phyloP scores from a whole-genome alignment of 2,113 vertebrate species.

The Python bivittatus region DNA sequence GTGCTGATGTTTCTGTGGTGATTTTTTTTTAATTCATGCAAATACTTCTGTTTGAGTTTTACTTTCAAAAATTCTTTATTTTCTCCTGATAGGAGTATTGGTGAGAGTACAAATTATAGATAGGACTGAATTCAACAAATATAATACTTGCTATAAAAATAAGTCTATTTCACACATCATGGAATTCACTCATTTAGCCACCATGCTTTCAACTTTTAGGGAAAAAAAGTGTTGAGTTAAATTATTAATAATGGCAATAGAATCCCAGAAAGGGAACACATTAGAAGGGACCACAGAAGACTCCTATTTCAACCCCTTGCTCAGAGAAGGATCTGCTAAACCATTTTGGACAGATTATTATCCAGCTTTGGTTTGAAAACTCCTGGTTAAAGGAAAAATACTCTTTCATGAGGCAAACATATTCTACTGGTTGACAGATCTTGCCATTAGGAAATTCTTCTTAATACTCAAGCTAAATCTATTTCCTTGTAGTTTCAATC shows the following conservation, averaged over 20 bases:
- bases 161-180: not conserved
- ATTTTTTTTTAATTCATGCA: not conserved
- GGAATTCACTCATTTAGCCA: not conserved
- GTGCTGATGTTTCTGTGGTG: not conserved
- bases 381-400: not conserved
- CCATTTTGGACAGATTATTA: not conserved
- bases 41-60: not conserved
- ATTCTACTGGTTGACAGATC: not conserved
- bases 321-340: not conserved
- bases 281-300: not conserved
- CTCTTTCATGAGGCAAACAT: not conserved
- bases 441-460: not conserved
- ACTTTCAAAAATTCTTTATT: not conserved
- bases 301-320: not conserved
- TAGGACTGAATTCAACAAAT: not conserved
- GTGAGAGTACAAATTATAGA: not conserved
- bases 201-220: not conserved
- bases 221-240: not conserved
- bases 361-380: not conserved
- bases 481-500: not conserved
- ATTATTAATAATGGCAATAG: not conserved
- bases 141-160: not conserved
- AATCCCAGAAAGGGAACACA: not conserved
- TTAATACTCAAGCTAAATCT: not conserved
- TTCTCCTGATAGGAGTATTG: not conserved